These are phyloP conservation scores for Tursiops truncatus DNA, from an alignment of 2,113 vertebrate species.

Conservation along the genomic window DNA sequence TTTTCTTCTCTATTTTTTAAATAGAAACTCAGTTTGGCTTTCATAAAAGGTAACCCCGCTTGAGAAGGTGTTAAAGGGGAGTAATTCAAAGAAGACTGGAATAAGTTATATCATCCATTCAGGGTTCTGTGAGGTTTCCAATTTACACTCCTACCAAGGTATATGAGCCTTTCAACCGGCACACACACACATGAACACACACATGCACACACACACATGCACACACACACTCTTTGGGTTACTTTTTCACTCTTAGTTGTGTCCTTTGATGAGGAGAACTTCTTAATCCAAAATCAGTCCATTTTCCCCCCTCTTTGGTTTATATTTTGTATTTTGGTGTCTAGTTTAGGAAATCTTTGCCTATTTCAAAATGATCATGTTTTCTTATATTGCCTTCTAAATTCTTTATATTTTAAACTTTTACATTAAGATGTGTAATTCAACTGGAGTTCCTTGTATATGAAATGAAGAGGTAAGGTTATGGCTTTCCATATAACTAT, in stretches of 20 bases:
- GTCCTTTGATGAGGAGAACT: neutral
- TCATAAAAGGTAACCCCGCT: neutral
- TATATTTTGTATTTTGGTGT: neutral
- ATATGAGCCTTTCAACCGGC: neutral
- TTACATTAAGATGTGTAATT: neutral
- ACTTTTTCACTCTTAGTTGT: neutral
- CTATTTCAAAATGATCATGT: neutral
- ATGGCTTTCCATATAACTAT: neutral
- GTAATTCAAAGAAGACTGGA: neutral
- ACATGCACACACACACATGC: neutral
- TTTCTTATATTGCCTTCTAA: neutral
- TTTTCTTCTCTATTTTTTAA: neutral
- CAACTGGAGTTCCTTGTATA: neutral
- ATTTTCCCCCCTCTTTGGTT: neutral
- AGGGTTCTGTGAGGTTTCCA: neutral
- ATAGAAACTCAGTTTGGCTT: neutral
- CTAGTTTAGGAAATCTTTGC: neutral
- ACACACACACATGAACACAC: no score
- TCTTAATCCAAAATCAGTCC: neutral
- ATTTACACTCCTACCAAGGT: neutral
- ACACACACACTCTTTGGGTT: neutral
- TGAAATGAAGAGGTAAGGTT: neutral
- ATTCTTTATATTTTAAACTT: neutral
- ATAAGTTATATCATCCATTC: neutral
- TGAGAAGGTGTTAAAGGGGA: neutral